Evolutionary conservation across 2,113 vertebrate species (phyloP).

Genomic region (Lasiurus cinereus): DNA sequence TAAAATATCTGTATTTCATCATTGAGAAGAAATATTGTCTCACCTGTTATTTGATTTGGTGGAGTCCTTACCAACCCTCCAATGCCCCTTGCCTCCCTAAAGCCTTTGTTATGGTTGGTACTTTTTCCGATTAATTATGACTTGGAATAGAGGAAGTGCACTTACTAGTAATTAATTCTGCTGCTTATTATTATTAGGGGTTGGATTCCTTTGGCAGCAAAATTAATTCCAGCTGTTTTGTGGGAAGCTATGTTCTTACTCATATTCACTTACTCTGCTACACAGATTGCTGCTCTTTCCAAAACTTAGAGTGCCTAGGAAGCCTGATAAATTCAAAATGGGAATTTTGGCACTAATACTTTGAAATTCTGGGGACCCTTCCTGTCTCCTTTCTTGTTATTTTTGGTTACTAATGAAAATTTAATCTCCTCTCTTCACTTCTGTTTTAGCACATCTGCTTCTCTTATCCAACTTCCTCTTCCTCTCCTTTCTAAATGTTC

Average conservation of each 20-base stretch:
- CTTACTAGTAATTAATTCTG: not conserved
- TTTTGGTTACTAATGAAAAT: not conserved
- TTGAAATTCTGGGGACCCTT: not conserved
- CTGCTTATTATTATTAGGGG: not conserved
- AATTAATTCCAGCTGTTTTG: not conserved
- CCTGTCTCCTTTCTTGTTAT: not conserved
- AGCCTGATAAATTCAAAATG: not conserved
- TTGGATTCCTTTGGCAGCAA: not conserved
- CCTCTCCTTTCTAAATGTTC: not conserved
- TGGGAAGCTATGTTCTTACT: not conserved
- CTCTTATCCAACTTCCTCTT: not conserved
- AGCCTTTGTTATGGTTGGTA: not conserved
- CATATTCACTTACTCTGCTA: not conserved
- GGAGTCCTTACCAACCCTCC: not conserved
- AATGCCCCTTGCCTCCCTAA: not conserved
- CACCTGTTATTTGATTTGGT: not conserved
- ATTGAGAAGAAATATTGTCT: conserved; percentile 5
- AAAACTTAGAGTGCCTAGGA: not conserved
- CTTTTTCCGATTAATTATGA: conserved; percentile 8
- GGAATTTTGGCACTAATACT: not conserved
- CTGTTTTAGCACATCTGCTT: not conserved
- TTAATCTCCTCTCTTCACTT: not conserved
- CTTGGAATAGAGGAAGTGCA: not conserved
- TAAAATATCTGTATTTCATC: not conserved
- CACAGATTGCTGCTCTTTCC: not conserved